Evolutionary conservation across 2,888 invertebrate genomes (phyloP).

Genomic region (Heliconius sara): DNA sequence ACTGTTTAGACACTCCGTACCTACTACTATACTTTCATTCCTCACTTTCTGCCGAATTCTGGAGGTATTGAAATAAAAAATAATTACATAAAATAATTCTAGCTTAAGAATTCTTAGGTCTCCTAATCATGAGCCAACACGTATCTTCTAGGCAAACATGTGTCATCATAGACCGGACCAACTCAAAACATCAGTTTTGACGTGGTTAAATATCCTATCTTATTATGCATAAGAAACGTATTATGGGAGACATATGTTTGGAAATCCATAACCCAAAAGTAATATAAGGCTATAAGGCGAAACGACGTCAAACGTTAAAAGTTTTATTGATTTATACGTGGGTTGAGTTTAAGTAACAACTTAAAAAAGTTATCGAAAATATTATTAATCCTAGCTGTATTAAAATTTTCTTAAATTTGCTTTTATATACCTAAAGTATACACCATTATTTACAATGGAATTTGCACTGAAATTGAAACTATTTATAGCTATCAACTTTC

Average conservation of each 20-base stretch:
- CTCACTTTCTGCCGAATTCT: too few species aligned
- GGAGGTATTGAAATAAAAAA: too few species aligned
- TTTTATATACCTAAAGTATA: background rate
- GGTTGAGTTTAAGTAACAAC: slow-evolving; percentile 32
- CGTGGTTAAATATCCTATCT: too few species aligned
- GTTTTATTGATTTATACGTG: slow-evolving; percentile 43
- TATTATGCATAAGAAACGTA: background rate
- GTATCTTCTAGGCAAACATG: too few species aligned
- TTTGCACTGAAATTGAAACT: too few species aligned
- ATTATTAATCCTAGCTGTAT: slow-evolving; percentile 30
- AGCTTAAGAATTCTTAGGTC: too few species aligned
- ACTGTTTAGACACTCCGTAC: background rate
- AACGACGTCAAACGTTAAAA: slow-evolving; percentile 9
- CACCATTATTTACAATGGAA: too few species aligned
- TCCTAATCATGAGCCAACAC: too few species aligned
- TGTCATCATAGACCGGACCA: too few species aligned
- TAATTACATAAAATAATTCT: too few species aligned
- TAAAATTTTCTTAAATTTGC: slow-evolving; percentile 11
- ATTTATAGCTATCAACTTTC: too few species aligned
- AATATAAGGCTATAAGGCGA: background rate
- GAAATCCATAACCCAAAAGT: background rate
- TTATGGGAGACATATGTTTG: background rate
- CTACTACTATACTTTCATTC: background rate
- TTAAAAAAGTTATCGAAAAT: slow-evolving; percentile 18
- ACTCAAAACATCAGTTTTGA: too few species aligned